Evolutionary conservation across 2,797 vertebrate species (phyloP).

Genomic region (Otus scops): DNA sequence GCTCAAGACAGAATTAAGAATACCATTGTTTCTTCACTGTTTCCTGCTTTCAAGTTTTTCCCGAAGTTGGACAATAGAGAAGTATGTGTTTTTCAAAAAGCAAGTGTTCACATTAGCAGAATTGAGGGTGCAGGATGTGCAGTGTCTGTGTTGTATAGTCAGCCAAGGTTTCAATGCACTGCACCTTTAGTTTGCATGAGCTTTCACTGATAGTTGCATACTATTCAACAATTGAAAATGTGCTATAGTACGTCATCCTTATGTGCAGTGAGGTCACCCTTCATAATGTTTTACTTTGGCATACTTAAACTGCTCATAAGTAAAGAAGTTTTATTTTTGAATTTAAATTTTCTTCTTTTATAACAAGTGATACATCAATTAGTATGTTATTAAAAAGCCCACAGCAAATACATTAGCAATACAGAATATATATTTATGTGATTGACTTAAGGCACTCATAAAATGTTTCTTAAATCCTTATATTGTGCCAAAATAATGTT

Average conservation of each 20-base stretch:
- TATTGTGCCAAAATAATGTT: not conserved
- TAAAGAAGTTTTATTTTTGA: not conserved
- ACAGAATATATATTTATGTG: not conserved
- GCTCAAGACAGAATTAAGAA: not conserved
- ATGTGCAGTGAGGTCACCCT: not conserved
- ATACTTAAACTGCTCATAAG: not conserved
- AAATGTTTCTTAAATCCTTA: not conserved
- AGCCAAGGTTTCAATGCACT: not conserved
- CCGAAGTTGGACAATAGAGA: not conserved
- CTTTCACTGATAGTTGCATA: not conserved
- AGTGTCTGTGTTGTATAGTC: not conserved
- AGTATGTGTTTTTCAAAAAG: not conserved
- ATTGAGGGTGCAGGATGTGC: not conserved
- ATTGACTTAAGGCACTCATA: not conserved
- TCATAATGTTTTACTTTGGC: not conserved
- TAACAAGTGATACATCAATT: not conserved
- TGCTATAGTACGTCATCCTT: not conserved
- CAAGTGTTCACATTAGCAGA: not conserved
- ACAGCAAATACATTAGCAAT: not conserved
- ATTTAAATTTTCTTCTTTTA: not conserved
- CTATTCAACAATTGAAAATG: not conserved
- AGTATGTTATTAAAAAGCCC: not conserved
- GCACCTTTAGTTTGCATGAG: not conserved
- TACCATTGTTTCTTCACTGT: not conserved
- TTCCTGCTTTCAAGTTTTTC: not conserved